Percentiles rank a stretch among this genome's conserved stretches.
phyloP scores from a whole-genome alignment of 2,113 vertebrate species.

The Passer montanus region DNA sequence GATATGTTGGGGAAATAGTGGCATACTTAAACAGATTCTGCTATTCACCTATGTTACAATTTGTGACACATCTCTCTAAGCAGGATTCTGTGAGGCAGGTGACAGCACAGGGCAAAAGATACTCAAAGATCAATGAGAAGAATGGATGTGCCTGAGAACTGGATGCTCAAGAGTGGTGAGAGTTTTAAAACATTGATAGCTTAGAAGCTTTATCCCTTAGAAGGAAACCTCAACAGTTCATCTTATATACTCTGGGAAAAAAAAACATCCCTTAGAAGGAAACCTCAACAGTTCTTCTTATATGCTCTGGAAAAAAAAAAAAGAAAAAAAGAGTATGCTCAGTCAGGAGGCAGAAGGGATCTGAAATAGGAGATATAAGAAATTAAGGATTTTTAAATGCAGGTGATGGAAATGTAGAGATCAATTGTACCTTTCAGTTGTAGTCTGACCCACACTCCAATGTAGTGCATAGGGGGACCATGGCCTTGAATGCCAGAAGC shows the following conservation, averaged over 20 bases:
- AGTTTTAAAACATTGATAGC: neutral
- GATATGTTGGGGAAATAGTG: neutral
- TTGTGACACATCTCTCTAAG: neutral
- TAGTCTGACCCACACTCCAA: neutral
- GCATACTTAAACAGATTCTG: neutral
- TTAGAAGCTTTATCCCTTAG: neutral
- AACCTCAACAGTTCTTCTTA: neutral
- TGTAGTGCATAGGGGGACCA: too few relatives aligned
- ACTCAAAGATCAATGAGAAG: neutral
- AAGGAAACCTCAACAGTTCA: neutral
- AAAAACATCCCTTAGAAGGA: too few relatives aligned
- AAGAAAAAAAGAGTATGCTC: neutral
- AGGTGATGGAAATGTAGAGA: neutral
- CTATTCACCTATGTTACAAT: neutral
- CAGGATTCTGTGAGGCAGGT: neutral
- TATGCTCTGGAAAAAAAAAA: neutral
- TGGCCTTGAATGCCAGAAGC: accelerated
- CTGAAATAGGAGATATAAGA: neutral
- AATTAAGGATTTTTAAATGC: neutral
- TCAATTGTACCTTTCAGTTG: neutral
- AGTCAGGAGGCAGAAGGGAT: neutral
- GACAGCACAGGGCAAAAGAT: neutral
- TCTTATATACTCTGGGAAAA: neutral
- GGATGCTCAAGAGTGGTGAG: neutral
- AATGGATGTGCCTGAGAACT: neutral